Evolutionary conservation across 2,113 vertebrate genomes (phyloP), one percentile per base, ranked within the genome.

Genomic region (Silurus meridionalis): DNA sequence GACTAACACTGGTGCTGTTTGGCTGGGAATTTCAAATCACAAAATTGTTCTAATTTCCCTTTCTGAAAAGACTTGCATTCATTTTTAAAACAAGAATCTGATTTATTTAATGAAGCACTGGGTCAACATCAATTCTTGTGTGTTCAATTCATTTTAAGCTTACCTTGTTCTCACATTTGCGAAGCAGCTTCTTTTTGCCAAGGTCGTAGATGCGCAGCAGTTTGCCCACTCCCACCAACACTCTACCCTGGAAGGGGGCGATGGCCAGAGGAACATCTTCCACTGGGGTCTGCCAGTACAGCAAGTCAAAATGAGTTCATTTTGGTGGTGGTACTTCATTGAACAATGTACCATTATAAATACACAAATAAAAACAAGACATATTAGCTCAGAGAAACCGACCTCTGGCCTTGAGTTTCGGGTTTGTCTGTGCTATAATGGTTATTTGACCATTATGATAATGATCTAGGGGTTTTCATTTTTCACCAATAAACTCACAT

Each of bases 161-260:
- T 92, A 99, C 98, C 97, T 99, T 99, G 86, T 99, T 99, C 89
- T 99, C 98, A 94, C 98, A 99, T 88, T 99, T 99, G 48, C 97
- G 96, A 3, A 99, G 96, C 89, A 99, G 95, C 81, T 99, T 99
- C 94, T 99, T 99, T 91, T 99, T 99, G 86, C 98, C 98, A 78
- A 99, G 91, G 93, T 99, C 98, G 0, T 99, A 99, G 0, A 99
- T 97, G 63, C 98, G 94, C 85, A 99, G 90, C 46, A 99, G 96
- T 87, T 99, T 99, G 0, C 98, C 98, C 25, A 99, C 97, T 8
- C 97, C 97, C 60, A 99, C 96, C 80, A 99, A 91, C 19, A 97
- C 94, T 25, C 98, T 92, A 13, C 98, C 98, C 88, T 99, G 97
- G 92, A 99, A 99, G 0, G 98, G 97, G 50, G 98, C 97, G 21